Conservation (phyloP, 2,113 vertebrate species). For the Cisticola juncidis region DNA sequence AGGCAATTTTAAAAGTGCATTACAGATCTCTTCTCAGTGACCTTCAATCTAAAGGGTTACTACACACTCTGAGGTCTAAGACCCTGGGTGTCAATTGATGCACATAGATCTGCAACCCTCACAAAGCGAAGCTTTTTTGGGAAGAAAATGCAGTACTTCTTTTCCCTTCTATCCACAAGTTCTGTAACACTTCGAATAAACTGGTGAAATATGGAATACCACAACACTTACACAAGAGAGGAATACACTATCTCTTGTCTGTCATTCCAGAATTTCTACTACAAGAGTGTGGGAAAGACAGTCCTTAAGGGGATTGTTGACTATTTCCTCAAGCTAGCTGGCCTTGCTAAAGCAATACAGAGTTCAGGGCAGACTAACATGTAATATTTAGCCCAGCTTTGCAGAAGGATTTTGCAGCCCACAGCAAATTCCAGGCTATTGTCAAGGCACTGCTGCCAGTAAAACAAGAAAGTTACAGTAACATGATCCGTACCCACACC, state of each 20-base stretch:
- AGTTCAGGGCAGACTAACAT: not conserved
- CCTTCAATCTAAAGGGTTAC: not conserved
- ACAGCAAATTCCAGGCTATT: not conserved
- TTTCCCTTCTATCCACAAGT: not conserved
- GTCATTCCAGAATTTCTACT: not conserved
- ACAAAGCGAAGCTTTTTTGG: not conserved
- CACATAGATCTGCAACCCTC: not conserved
- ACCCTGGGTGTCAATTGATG: not conserved
- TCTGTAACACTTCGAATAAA: not conserved
- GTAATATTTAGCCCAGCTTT: not conserved
- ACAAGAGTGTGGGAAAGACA: not conserved
- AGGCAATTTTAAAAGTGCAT: not conserved
- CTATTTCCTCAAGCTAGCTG: not conserved
- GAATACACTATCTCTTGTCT: not conserved
- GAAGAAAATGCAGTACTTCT: not conserved
- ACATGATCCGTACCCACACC: not conserved
- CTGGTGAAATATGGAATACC: not conserved
- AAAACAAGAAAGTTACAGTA: not conserved
- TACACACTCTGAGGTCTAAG: not conserved
- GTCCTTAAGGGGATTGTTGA: not conserved
- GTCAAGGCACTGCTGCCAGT: not conserved
- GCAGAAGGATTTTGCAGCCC: not conserved
- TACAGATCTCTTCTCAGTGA: not conserved
- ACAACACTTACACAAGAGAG: not conserved
- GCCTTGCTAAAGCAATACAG: not conserved